phyloP scores from a whole-genome alignment of 1,140 invertebrate genomes.

The Cotesia typhae region DNA sequence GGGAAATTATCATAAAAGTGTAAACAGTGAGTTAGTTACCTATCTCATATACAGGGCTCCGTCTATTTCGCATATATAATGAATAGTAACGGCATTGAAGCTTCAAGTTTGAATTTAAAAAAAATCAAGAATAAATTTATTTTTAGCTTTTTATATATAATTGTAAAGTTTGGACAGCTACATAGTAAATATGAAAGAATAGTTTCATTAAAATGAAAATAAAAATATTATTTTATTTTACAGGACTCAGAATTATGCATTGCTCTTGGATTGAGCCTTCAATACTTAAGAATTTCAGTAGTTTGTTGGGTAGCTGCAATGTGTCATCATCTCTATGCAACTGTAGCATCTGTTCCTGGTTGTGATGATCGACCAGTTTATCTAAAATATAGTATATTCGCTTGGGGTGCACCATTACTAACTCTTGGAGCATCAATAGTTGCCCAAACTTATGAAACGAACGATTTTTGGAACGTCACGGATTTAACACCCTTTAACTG shows the following conservation, averaged over 20 bases:
- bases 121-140: too few relatives aligned
- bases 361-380: constrained; percentile 62
- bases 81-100: too few relatives aligned
- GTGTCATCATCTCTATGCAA: constrained; percentile 70
- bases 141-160: too few relatives aligned
- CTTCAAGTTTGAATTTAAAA: too few relatives aligned
- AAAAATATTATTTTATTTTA: constrained; percentile 42
- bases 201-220: neutral
- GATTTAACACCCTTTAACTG: constrained; percentile 64
- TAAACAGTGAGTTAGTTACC: too few relatives aligned
- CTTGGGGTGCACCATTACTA: constrained; percentile 64
- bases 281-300: constrained; percentile 70
- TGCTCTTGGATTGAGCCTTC: constrained; percentile 69
- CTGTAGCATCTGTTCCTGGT: constrained; percentile 58
- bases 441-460: constrained; percentile 54
- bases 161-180: too few relatives aligned
- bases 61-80: too few relatives aligned
- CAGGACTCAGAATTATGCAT: constrained; percentile 74
- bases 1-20: too few relatives aligned
- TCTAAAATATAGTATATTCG: constrained; percentile 64
- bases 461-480: constrained; percentile 55
- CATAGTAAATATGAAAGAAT: neutral
- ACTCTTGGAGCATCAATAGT: constrained; percentile 53
- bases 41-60: too few relatives aligned
- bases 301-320: constrained; percentile 72